Percentiles rank a stretch among this genome's conserved stretches.
These are phyloP conservation scores for Opisthograptis luteolata DNA, from an alignment of 2,888 invertebrate genomes.

Conservation along the genomic window DNA sequence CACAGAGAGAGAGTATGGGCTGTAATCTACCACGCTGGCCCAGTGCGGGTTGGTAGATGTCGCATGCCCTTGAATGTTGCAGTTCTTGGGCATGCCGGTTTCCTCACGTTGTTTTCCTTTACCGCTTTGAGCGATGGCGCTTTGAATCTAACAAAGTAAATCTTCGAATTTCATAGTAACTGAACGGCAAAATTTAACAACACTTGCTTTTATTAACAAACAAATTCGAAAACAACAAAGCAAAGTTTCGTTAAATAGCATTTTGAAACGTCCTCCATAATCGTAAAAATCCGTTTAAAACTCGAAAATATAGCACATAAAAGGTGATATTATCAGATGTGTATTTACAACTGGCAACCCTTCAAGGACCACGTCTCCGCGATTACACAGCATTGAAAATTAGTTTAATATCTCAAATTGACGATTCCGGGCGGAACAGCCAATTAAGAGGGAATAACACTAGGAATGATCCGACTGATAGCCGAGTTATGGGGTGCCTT, in stretches of 20 bases:
- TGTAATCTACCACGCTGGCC: too few relatives aligned
- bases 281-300: constrained; percentile 9
- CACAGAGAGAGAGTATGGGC: too few relatives aligned
- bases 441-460: constrained; percentile 83
- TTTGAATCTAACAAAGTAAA: too few relatives aligned
- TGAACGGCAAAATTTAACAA: too few relatives aligned
- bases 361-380: constrained; percentile 68
- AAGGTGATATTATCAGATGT: constrained; percentile 20
- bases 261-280: neutral
- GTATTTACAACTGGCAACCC: constrained; percentile 41
- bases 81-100: too few relatives aligned
- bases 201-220: neutral
- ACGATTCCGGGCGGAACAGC: constrained; percentile 80
- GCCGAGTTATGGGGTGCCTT: constrained; percentile 81
- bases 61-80: too few relatives aligned
- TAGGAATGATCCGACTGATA: constrained; percentile 76
- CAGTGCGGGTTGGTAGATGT: too few relatives aligned
- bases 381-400: constrained; percentile 82
- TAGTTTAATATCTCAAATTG: constrained; percentile 84
- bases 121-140: too few relatives aligned
- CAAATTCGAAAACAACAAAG: neutral
- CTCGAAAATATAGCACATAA: constrained; percentile 11
- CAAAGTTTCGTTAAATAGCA: neutral
- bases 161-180: too few relatives aligned
- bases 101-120: too few relatives aligned